Percentiles rank a stretch among this genome's conserved stretches.
Evolutionary conservation across 2,888 invertebrate genomes (phyloP).

Genomic region (Barypeithes pellucidus): DNA sequence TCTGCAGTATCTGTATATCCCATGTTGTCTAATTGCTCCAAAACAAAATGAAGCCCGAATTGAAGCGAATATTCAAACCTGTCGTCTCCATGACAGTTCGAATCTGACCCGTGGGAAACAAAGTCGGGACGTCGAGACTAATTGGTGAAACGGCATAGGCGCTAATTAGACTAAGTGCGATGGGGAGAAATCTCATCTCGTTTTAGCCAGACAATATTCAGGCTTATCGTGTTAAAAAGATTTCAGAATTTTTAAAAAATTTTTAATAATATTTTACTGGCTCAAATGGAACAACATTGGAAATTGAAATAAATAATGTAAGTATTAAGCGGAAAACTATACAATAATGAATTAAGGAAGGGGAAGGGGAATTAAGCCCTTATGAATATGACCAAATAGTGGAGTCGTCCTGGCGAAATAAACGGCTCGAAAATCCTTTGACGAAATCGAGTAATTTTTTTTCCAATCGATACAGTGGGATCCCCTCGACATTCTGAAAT

Average conservation of each 20-base stretch:
- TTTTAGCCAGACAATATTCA: slow-evolving; percentile 16
- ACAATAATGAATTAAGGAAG: too few species aligned
- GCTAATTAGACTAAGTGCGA: slow-evolving; percentile 32
- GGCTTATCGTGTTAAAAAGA: background rate
- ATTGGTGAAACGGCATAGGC: slow-evolving; percentile 30
- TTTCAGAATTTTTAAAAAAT: background rate
- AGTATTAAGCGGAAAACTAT: too few species aligned
- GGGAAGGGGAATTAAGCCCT: too few species aligned
- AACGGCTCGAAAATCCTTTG: too few species aligned
- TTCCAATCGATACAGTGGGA: too few species aligned
- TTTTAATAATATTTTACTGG: too few species aligned
- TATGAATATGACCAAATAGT: too few species aligned
- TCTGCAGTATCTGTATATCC: background rate
- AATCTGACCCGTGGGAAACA: slow-evolving; percentile 34
- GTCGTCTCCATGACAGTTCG: slow-evolving; percentile 25
- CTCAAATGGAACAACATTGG: too few species aligned
- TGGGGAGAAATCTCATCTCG: slow-evolving; percentile 26
- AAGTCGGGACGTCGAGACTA: slow-evolving; percentile 29
- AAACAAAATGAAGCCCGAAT: slow-evolving; percentile 13
- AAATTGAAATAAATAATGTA: too few species aligned
- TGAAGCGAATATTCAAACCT: slow-evolving; percentile 12
- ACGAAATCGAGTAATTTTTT: too few species aligned
- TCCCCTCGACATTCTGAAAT: too few species aligned
- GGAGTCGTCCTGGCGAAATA: too few species aligned
- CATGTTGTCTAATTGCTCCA: background rate